These are phyloP conservation scores for Phaonia tiefii DNA, from an alignment of 2,888 invertebrate genomes.

Conservation along the genomic window DNA sequence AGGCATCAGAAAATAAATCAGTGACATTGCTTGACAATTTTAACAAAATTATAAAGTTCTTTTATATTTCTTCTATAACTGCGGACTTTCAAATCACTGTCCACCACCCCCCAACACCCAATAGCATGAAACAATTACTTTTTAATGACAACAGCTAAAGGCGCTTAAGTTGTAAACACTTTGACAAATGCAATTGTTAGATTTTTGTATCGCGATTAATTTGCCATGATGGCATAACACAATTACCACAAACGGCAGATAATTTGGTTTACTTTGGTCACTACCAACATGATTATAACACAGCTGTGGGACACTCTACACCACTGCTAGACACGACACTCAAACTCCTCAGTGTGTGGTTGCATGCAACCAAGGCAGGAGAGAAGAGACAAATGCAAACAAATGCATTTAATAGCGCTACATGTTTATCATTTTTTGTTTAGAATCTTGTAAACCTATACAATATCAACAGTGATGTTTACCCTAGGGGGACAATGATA, in stretches of 20 bases:
- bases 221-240: constrained; percentile 64
- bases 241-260: constrained; percentile 60
- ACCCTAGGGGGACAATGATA: too few relatives aligned
- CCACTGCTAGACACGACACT: constrained; percentile 44
- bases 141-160: constrained; percentile 65
- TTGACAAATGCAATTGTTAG: constrained; percentile 66
- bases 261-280: constrained; percentile 53
- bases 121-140: constrained; percentile 9
- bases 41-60: too few relatives aligned
- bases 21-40: too few relatives aligned
- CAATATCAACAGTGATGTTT: constrained; percentile 15
- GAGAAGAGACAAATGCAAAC: constrained; percentile 52
- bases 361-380: constrained; percentile 48
- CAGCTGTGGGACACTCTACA: constrained; percentile 49
- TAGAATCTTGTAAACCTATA: background rate
- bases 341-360: constrained; percentile 7
- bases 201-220: constrained; percentile 57
- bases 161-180: constrained; percentile 67
- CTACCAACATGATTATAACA: constrained; percentile 63
- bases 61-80: too few relatives aligned
- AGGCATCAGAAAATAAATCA: too few relatives aligned
- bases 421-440: constrained; percentile 32
- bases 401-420: constrained; percentile 55
- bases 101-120: background rate
- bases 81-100: background rate